Evolutionary conservation across 1,140 invertebrate species (phyloP).

Genomic region (Tigriopus japonicus): DNA sequence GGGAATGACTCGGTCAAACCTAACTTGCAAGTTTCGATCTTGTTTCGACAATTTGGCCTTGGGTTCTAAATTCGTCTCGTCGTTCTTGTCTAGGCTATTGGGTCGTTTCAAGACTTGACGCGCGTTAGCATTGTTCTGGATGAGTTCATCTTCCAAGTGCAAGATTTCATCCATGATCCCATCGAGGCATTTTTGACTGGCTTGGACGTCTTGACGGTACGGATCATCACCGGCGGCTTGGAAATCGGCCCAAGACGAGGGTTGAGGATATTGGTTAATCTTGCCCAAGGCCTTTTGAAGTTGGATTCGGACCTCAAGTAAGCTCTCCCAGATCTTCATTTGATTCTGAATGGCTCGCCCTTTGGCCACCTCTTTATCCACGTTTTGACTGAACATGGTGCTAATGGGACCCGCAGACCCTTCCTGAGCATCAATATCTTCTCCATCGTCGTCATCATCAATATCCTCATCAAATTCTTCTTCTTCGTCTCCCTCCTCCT

Average conservation of each 20-base stretch:
- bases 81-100: background rate
- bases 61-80: constrained; percentile 26
- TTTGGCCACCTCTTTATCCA: constrained; percentile 23
- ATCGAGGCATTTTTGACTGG: background rate
- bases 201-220: background rate
- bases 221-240: constrained; percentile 17
- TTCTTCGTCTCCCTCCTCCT: constrained; percentile 17
- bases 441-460: constrained; percentile 13
- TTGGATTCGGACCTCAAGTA: constrained; percentile 27
- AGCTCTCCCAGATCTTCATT: constrained; percentile 26
- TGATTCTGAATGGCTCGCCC: constrained; percentile 24
- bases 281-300: constrained; percentile 25
- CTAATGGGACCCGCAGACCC: background rate
- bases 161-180: constrained; percentile 8
- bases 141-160: constrained; percentile 5
- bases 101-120: background rate
- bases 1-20: background rate
- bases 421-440: constrained; percentile 25
- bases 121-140: background rate
- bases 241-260: constrained; percentile 19
- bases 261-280: constrained; percentile 26
- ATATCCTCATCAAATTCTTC: constrained; percentile 26
- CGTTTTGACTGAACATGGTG: constrained; percentile 21
- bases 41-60: constrained; percentile 17
- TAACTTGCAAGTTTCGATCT: background rate